Base-by-base conservation (phyloP, 1,140 invertebrate species). In the Oscheius sp. region DNA sequence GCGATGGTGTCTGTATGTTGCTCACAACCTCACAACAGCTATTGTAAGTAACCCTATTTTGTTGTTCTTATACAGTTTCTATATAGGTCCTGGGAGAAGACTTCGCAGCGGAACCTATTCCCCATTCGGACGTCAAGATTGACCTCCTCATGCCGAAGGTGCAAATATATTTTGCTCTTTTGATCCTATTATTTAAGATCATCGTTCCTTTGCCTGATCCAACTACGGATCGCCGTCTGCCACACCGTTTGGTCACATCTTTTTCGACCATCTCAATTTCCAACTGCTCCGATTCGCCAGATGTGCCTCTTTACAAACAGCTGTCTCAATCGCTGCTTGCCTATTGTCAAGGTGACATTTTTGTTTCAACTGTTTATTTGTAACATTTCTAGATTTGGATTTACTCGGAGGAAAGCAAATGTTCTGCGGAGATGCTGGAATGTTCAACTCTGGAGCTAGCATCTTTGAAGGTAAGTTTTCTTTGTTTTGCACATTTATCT, bases 1-100 rank as follows among this genome's bases (percentile, higher is more conserved):
- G 42, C 66, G 82, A 36, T 83, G 82, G 82, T 59, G 83, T 18
- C 46, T 79, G 18, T 83, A 84, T 64, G 81, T 83, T 38, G 55
- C 45, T 10, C 38, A 67, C 26, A 59, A 79, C 46, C 42, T 78
- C 20, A 75, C 69, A 4, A 35, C 64, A 18, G 72, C 77, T 62
- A 42, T 78, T 29, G 77, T 77, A 13, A 42, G 73, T 65, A 42
- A 63, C 1, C 29, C 10, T 28, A 1, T 1, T 18, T 59, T 3
- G 4, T 74, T 32, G 74, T 71, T 31, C 3, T 58, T 71, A 29
- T 26, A 4, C 3, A 4, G 26, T 20, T 34, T 23, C 55, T 7
- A 26, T 71, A 26, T 71, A 67, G 52, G 65, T 31, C 3, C 31
- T 45, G n/a, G 38, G 68, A 63, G 35, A 52, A 20, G 34, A n/a